phyloP scores from a whole-genome alignment of 2,797 vertebrate species.

The Rhodeus uyekii region DNA sequence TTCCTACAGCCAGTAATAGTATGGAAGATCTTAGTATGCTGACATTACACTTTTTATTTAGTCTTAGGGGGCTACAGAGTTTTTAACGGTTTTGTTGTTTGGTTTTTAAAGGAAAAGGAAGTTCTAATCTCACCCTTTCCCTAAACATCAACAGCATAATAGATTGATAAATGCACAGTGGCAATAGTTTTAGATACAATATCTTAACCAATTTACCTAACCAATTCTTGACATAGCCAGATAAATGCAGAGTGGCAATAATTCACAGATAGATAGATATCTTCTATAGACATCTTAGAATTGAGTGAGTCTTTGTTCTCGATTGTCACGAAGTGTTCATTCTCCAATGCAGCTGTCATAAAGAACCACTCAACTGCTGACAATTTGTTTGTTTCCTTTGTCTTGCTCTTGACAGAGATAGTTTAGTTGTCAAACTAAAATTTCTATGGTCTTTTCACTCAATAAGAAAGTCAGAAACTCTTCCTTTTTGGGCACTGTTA shows the following conservation, averaged over 20 bases:
- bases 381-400: constrained; percentile 33
- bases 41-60: not conserved
- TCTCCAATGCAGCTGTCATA: constrained; percentile 19
- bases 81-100: not conserved
- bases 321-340: constrained; percentile 33
- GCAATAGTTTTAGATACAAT: not conserved
- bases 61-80: not conserved
- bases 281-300: not conserved
- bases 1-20: constrained; percentile 5
- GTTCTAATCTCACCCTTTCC: not conserved
- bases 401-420: constrained; percentile 18
- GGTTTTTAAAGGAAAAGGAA: not conserved
- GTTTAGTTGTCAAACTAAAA: constrained; percentile 18
- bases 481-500: not conserved
- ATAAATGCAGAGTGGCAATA: not conserved
- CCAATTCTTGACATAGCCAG: not conserved
- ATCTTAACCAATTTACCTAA: not conserved
- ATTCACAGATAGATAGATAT: too few species aligned
- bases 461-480: not conserved
- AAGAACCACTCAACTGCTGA: constrained; percentile 23
- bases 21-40: not conserved
- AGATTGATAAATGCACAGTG: not conserved
- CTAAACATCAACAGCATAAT: not conserved
- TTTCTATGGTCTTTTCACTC: constrained; percentile 9
- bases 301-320: constrained; percentile 16